Base-by-base conservation (phyloP, 2,888 invertebrate species). In the Laspeyria flexula region DNA sequence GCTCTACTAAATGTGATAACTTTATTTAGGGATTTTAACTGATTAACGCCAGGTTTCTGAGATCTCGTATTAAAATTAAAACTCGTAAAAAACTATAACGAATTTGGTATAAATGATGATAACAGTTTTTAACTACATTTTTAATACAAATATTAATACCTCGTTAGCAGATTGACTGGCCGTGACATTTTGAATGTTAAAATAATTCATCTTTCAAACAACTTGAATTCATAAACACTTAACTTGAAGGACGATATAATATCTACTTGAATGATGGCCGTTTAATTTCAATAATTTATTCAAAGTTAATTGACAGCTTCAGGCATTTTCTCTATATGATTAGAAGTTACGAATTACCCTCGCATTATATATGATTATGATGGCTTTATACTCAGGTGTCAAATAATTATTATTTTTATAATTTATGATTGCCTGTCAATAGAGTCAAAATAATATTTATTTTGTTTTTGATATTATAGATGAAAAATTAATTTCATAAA, bases 181-280 rank as follows among this genome's bases (percentile, higher is more conserved):
- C 73, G 60, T 75, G 74, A 70, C 73, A 67, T 72, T 72, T 63
- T 21, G 33, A n/a, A 30, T 56, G 43, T 45, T 61, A 44, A 49
- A 52, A 65, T n/a, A n/a, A n/a, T 55, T 45, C 47, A 55, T 54
- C 46, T 53, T 29, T 50, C 7, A 42, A 40, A 53, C 42, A 46
- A n/a, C 13, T 31, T 13, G 13, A 31, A 31, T 31, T 31, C n/a
- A 33, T 37, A 45, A 35, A 44, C 42, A 57, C 46, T 50, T 30
- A 55, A 63, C 45, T 25, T 50, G 41, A 43, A 43, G 64, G 66
- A 65, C 54, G 38, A 61, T 55, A 43, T 40, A 30, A 35, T 48
- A 49, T 45, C 12, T 35, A 30, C 42, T 18, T 39, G 16, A 35
- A 34, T 49, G 48, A 47, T 51, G 43, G 54, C 52, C 43, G n/a